phyloP scores from a whole-genome alignment of 2,888 invertebrate genomes.

The Agrochola macilenta region DNA sequence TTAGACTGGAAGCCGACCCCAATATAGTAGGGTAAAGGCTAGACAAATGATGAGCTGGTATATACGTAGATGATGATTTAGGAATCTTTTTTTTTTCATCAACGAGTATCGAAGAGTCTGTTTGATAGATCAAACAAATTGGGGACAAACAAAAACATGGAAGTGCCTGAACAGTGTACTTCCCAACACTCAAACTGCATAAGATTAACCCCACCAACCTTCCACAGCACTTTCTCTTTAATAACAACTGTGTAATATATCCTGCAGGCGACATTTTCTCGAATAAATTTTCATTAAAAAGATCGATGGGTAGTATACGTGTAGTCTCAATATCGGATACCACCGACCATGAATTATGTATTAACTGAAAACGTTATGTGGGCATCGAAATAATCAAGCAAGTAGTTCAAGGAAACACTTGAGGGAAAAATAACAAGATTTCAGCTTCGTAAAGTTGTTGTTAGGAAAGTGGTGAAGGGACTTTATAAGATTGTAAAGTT shows the following conservation, averaged over 20 bases:
- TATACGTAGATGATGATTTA: too few relatives aligned
- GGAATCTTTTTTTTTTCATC: too few relatives aligned
- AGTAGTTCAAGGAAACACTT: conserved; percentile 22
- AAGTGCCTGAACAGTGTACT: too few relatives aligned
- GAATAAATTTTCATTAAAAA: conserved; percentile 65
- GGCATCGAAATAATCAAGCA: conserved; percentile 46
- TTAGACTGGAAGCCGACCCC: too few relatives aligned
- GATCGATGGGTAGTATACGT: conserved; percentile 55
- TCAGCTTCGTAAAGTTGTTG: neutral
- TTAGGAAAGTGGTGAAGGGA: neutral
- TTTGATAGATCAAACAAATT: too few relatives aligned
- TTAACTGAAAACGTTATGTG: conserved; percentile 51
- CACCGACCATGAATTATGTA: conserved; percentile 63
- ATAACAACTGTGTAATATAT: conserved; percentile 45
- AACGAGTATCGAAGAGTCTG: too few relatives aligned
- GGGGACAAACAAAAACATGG: too few relatives aligned
- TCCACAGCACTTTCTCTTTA: conserved; percentile 15
- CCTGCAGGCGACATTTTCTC: conserved; percentile 36
- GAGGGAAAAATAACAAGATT: conserved; percentile 24
- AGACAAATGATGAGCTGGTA: too few relatives aligned
- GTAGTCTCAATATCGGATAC: conserved; percentile 51
- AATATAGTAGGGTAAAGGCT: too few relatives aligned
- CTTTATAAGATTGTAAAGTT: neutral
- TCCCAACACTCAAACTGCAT: conserved; percentile 25
- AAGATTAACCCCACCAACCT: conserved; percentile 4